Percentiles rank a stretch among this genome's conserved stretches.
These are phyloP conservation scores for Phyllotis vaccarum DNA, from an alignment of 2,797 vertebrate genomes.

Conservation along the genomic window DNA sequence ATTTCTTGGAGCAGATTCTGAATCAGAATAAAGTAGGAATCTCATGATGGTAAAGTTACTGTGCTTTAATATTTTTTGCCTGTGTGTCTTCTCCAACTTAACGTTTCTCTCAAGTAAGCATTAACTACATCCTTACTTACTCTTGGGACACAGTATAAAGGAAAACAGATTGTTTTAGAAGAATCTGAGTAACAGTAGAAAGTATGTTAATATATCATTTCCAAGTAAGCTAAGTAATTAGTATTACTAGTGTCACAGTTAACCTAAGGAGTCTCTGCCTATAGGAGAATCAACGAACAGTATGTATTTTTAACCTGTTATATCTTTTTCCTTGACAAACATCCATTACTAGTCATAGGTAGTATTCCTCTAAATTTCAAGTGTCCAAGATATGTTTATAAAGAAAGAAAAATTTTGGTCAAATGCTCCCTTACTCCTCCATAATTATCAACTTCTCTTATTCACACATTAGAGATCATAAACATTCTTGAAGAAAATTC, in stretches of 20 bases:
- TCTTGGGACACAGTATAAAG: background rate
- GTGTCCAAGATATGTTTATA: background rate
- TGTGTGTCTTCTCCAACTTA: background rate
- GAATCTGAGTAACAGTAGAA: background rate
- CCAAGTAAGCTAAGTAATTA: background rate
- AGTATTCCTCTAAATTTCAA: background rate
- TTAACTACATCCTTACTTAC: background rate
- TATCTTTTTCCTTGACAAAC: background rate
- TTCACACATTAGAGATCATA: background rate
- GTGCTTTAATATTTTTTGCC: background rate
- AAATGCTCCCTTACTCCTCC: background rate
- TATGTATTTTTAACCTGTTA: background rate
- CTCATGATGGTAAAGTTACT: too few relatives aligned
- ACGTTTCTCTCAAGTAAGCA: background rate
- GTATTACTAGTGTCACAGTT: background rate
- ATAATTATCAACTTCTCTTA: background rate
- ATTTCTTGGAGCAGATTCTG: background rate
- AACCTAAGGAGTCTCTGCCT: background rate
- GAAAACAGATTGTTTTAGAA: background rate
- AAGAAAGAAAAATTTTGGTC: too few relatives aligned
- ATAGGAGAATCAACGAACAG: background rate
- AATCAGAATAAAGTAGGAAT: background rate
- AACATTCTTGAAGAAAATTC: background rate
- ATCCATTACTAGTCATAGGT: background rate
- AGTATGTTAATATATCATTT: background rate